phyloP scores from a whole-genome alignment of 2,113 vertebrate species.

The Corydoras maculifer region DNA sequence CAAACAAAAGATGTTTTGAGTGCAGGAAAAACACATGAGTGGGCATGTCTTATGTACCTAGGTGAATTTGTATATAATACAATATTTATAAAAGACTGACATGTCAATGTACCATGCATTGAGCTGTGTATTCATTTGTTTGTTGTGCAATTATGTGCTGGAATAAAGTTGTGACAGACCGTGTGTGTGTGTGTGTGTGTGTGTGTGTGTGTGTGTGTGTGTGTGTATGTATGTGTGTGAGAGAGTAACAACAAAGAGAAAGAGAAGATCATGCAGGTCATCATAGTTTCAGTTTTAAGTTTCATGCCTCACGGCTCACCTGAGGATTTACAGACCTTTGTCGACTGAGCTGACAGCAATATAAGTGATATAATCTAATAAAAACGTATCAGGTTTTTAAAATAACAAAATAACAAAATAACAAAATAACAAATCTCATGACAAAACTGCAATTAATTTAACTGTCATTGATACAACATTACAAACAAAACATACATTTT shows the following conservation, averaged over 20 bases:
- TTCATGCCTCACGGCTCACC: constrained; percentile 54
- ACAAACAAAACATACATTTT: too few relatives aligned
- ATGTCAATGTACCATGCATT: constrained; percentile 57
- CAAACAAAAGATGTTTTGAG: constrained; percentile 41
- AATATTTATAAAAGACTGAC: constrained; percentile 50
- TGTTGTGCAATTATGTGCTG: constrained; percentile 53
- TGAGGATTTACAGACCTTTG: constrained; percentile 49
- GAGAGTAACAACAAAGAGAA: constrained; percentile 27
- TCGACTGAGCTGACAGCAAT: constrained; percentile 48
- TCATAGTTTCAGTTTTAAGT: constrained; percentile 48
- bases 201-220: constrained; percentile 32
- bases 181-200: constrained; percentile 34
- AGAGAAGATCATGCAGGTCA: constrained; percentile 24
- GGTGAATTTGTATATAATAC: constrained; percentile 24
- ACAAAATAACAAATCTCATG: too few relatives aligned
- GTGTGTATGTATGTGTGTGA: constrained; percentile 38
- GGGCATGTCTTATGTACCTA: constrained; percentile 40
- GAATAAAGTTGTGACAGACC: constrained; percentile 17
- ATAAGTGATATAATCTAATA: constrained; percentile 23
- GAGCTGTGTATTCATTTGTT: constrained; percentile 51
- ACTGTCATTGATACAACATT: too few relatives aligned
- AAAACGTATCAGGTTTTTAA: too few relatives aligned
- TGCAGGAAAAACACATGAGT: constrained; percentile 49
- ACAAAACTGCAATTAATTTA: too few relatives aligned
- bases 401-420: too few relatives aligned